Evolutionary conservation across 2,888 invertebrate genomes (phyloP), one percentile per base, ranked within the genome.

Genomic region (Drosophila subquinaria): DNA sequence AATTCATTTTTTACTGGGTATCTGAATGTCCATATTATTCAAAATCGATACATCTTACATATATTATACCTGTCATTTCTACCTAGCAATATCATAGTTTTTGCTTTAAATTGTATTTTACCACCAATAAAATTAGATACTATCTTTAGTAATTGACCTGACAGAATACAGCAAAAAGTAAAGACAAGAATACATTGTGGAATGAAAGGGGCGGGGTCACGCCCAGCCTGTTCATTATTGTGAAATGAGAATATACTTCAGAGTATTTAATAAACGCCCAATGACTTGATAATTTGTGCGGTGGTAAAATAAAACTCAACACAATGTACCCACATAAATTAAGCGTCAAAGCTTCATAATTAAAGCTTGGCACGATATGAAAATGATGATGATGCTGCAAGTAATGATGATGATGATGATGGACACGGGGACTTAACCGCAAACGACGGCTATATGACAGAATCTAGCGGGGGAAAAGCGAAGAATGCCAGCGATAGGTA

Each of bases 281-380:
- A 90, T 81, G 89, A 89, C 88, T 86, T 86, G 79, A 84, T 89
- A 90, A 89, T 90, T 86, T 90, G 83, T 89, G 83, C 69, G 77
- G 81, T 74, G 81, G 62, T 65, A 74, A 76, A 87, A 81, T 73
- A 76, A 74, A 90, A 90, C 81, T 75, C 76, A 83, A 87, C 82
- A 87, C 84, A 87, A 90, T 89, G 86, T 89, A 79, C 30, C 30
- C 30, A 30, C 89, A 90, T 86, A 88, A 90, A 90, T 86, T 81
- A 84, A 69, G 78, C 87, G 74, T 57, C 80, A 70, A 69, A 62
- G 81, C 74, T 51, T 62, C 79, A 90, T 90, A 86, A 89, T 86
- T 89, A 89, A 86, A 88, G 89, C 79, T 73, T 83, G 76, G 64
- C 84, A 75, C 57, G 75, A 47, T 63, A 57, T 38, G 59, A 47